Evolutionary conservation across 2,888 invertebrate species (phyloP).

Genomic region (Ennomos erosarius): DNA sequence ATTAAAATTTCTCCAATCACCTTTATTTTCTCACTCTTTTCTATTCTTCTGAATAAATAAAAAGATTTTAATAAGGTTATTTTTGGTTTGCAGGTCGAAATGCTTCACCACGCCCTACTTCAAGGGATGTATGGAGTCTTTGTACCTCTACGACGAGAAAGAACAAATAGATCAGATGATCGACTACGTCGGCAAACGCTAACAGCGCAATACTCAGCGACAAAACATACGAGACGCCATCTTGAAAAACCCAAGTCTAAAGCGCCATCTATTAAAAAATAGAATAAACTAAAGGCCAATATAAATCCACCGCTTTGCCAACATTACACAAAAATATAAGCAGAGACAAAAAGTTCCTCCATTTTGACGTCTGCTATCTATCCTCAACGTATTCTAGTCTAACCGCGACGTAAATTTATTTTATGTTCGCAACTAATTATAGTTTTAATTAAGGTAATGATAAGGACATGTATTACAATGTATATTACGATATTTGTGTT

Average conservation of each 20-base stretch:
- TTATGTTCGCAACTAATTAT: slow-evolving; percentile 81
- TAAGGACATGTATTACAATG: slow-evolving; percentile 70
- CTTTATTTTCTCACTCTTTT: slow-evolving; percentile 1
- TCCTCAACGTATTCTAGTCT: slow-evolving; percentile 86
- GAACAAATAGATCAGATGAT: slow-evolving; percentile 92
- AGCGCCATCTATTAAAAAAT: slow-evolving; percentile 54
- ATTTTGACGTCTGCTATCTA: slow-evolving; percentile 79
- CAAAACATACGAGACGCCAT: slow-evolving; percentile 57
- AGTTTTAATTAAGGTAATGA: slow-evolving; percentile 71
- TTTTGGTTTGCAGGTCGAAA: slow-evolving; percentile 86
- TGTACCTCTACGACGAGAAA: slow-evolving; percentile 91
- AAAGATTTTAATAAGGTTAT: slow-evolving; percentile 29
- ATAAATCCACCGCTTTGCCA: slow-evolving; percentile 67
- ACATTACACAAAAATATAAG: slow-evolving; percentile 48
- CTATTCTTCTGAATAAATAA: not conserved
- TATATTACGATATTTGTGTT: slow-evolving; percentile 72
- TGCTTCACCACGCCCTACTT: slow-evolving; percentile 93
- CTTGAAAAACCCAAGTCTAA: slow-evolving; percentile 57
- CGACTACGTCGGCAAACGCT: slow-evolving; percentile 90
- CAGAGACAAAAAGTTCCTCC: slow-evolving; percentile 72
- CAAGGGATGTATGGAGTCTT: slow-evolving; percentile 92
- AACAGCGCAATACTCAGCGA: slow-evolving; percentile 62
- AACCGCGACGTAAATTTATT: slow-evolving; percentile 72
- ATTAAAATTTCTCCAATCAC: not conserved
- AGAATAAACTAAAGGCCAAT: slow-evolving; percentile 54